phyloP scores from a whole-genome alignment of 2,113 vertebrate species.

The Gasterosteus nipponicus region DNA sequence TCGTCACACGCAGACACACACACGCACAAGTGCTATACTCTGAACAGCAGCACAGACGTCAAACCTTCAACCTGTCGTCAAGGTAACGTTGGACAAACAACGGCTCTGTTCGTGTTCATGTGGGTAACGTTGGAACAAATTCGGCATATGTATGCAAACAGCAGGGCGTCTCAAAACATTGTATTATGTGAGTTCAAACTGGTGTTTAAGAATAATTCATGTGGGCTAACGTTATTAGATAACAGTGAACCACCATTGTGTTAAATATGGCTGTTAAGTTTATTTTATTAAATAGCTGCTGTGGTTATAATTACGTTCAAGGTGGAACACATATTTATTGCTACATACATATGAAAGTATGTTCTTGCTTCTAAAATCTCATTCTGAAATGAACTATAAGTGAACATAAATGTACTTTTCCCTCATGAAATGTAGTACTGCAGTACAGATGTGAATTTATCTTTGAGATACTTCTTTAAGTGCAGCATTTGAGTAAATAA shows the following conservation, averaged over 20 bases:
- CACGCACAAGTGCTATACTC: slow-evolving; percentile 39
- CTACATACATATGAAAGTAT: neutral
- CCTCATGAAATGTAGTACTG: neutral
- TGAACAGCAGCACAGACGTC: slow-evolving; percentile 22
- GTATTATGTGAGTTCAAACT: neutral
- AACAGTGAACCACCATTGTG: neutral
- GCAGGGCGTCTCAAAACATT: neutral
- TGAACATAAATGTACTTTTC: neutral
- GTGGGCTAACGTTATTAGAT: neutral
- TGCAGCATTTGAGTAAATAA: slow-evolving; percentile 1
- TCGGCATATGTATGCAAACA: neutral
- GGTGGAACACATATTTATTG: neutral
- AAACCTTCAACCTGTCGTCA: slow-evolving; percentile 23
- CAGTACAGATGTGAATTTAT: neutral
- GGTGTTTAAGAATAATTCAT: neutral
- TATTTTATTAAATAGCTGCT: neutral
- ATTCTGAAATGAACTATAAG: neutral
- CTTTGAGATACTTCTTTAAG: no score
- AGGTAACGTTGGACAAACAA: slow-evolving; percentile 17
- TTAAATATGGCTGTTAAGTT: neutral
- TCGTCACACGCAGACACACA: slow-evolving; percentile 49
- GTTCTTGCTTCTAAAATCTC: neutral
- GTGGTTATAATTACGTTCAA: no score
- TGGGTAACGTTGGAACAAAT: neutral
- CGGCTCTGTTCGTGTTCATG: neutral